Base-by-base conservation (phyloP, 1,140 invertebrate genomes). In the Papilio polyxenes region DNA sequence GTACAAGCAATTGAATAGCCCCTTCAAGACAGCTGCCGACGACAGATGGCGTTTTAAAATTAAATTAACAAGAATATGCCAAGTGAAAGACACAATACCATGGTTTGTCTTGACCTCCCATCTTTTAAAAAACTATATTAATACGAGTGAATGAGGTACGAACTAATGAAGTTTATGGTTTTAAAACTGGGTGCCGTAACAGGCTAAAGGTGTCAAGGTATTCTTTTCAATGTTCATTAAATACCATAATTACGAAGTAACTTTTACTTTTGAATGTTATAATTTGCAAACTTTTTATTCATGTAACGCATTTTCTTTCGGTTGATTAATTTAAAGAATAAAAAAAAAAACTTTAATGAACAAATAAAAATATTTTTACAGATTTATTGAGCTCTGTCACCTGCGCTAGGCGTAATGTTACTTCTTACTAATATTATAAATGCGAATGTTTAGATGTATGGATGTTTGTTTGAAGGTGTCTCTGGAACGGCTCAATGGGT, bases 1-100 rank as follows among this genome's bases (percentile, higher is more conserved):
- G 76, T 83, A 82, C 80, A 84, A 69, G 83, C 85, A 87, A 87
- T 87, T 87, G 83, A 82, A 86, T 86, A 86, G 80, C 80, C 80
- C 82, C 82, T 81, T 83, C 56, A 69, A 84, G 82, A 80, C 83
- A 85, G 80, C 62, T 82, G 83, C 74, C 84, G 77, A 81, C 69
- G 86, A 87, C 87, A 90, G 88, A 88, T 88, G 90, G 87, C 86
- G 85, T 87, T 86, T 90, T 86, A 80, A 89, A 90, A 89, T 88
- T 89, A 88, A 88, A 88, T 90, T 88, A 90, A 89, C 90, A 89
- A 90, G 88, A 85, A 87, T 89, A 86, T 82, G 82, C 78, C 81
- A 82, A 72, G 69, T 81, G 83, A 79, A 56, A 49, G 80, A 85
- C 82, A 85, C 87, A 82, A 87, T 87, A 85, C 85, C 75, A 85